These are phyloP conservation scores for Acanthococcus lagerstroemiae DNA, from an alignment of 2,888 invertebrate species.

Conservation along the genomic window DNA sequence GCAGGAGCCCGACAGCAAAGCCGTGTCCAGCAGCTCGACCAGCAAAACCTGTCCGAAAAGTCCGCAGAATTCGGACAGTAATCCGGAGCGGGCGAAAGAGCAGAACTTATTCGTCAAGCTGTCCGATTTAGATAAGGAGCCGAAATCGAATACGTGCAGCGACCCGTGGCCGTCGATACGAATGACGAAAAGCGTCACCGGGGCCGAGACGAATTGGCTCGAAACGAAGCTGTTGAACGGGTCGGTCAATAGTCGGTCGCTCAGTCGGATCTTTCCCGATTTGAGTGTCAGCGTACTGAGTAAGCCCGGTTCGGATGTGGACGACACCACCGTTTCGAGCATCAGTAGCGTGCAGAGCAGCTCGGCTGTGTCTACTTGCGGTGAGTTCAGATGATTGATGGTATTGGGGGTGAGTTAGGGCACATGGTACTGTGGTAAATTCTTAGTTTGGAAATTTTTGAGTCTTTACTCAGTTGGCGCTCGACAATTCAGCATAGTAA, in stretches of 20 bases:
- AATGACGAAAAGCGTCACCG: constrained; percentile 47
- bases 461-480: too few relatives aligned
- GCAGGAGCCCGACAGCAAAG: constrained; percentile 6
- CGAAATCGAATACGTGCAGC: constrained; percentile 44
- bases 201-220: constrained; percentile 59
- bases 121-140: constrained; percentile 57
- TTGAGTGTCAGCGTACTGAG: constrained; percentile 35
- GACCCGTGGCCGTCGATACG: constrained; percentile 16
- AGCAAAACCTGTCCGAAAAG: background rate
- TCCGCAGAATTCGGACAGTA: background rate
- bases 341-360: constrained; percentile 47
- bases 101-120: constrained; percentile 58
- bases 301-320: constrained; percentile 33
- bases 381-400: too few relatives aligned
- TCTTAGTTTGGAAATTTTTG: too few relatives aligned
- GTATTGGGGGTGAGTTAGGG: too few relatives aligned
- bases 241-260: constrained; percentile 37
- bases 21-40: background rate
- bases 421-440: too few relatives aligned
- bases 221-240: constrained; percentile 50
- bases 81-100: constrained; percentile 9
- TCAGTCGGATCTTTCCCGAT: constrained; percentile 53
- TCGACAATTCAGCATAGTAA: too few relatives aligned
- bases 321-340: constrained; percentile 40
- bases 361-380: constrained; percentile 44